phyloP scores from a whole-genome alignment of 2,888 invertebrate genomes.

The Parapristionchus giblindavisi region DNA sequence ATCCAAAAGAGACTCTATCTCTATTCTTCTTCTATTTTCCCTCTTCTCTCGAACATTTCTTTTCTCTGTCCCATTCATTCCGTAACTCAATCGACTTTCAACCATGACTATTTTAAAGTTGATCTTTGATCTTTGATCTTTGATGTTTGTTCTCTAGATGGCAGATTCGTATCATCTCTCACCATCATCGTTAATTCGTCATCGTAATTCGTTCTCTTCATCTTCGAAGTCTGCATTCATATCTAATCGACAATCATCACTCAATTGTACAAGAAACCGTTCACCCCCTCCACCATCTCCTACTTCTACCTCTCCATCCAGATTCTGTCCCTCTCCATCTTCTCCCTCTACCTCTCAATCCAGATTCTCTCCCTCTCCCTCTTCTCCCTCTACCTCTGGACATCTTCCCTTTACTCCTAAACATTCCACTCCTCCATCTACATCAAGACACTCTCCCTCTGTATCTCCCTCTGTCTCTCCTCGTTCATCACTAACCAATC shows the following conservation, averaged over 20 bases:
- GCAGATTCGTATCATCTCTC: not conserved
- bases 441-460: slow-evolving; percentile 12
- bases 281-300: not conserved
- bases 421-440: not conserved
- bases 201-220: not conserved
- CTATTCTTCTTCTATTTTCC: not conserved
- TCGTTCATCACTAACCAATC: not conserved
- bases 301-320: not conserved
- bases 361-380: too few relatives aligned
- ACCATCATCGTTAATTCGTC: not conserved
- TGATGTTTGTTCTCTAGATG: not conserved
- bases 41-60: not conserved
- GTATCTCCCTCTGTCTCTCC: not conserved
- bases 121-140: too few relatives aligned
- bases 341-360: not conserved
- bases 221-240: not conserved
- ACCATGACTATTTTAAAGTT: slow-evolving; percentile 8
- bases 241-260: not conserved
- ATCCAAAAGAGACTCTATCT: too few relatives aligned
- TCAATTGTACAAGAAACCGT: not conserved
- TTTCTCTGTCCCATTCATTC: slow-evolving; percentile 3
- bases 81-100: slow-evolving; percentile 13
- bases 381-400: too few relatives aligned
- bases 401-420: too few relatives aligned
- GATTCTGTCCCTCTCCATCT: not conserved